Percentiles rank a stretch among this genome's conserved stretches.
phyloP scores from a whole-genome alignment of 2,797 vertebrate species.

The Hydrolagus colliei region DNA sequence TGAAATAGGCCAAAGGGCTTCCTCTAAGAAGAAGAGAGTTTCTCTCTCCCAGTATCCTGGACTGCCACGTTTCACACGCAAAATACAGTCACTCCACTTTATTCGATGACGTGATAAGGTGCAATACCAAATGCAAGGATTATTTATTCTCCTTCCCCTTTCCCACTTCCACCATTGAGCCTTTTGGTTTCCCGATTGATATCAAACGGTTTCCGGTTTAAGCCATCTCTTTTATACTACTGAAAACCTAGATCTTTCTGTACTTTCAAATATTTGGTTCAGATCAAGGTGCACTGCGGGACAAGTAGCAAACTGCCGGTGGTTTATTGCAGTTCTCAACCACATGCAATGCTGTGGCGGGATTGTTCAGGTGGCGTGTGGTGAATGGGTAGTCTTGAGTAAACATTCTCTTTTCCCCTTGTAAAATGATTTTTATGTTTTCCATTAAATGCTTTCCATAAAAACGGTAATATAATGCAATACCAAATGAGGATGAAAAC shows the following conservation, averaged over 20 bases:
- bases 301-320: constrained; percentile 4
- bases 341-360: background rate
- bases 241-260: background rate
- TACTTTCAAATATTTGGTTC: background rate
- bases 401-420: background rate
- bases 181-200: too few relatives aligned
- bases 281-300: constrained; percentile 18
- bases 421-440: constrained; percentile 25
- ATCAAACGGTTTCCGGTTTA: background rate
- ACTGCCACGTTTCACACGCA: too few relatives aligned
- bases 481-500: constrained; percentile 26
- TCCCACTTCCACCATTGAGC: too few relatives aligned
- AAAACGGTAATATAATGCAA: constrained; percentile 23
- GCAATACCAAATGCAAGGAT: background rate
- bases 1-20: too few relatives aligned
- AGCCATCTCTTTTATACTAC: background rate
- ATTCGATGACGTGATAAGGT: background rate
- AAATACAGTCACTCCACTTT: background rate
- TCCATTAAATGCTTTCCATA: constrained; percentile 23
- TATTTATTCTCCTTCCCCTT: background rate
- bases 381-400: background rate
- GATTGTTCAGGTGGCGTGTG: background rate
- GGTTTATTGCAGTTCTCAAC: background rate
- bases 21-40: too few relatives aligned
- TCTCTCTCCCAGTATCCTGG: too few relatives aligned